phyloP scores from a whole-genome alignment of 1,140 invertebrate species.

The Druon quercuslanigerum region DNA sequence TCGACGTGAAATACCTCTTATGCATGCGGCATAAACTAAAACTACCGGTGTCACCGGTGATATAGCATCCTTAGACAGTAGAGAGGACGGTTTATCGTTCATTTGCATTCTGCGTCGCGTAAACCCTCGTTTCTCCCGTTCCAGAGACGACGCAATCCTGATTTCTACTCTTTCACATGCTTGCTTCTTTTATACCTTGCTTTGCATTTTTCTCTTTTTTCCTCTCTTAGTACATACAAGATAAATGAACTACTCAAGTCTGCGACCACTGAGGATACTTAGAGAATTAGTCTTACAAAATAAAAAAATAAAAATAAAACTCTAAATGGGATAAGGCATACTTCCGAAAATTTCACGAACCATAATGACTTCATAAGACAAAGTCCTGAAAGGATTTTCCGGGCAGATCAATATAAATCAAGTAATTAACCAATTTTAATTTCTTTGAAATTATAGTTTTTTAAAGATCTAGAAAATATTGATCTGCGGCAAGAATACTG shows the following conservation, averaged over 20 bases:
- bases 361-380: too few species aligned
- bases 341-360: too few species aligned
- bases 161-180: conserved; percentile 42
- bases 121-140: conserved; percentile 44
- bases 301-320: background rate
- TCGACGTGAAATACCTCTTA: conserved; percentile 54
- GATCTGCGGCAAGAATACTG: too few species aligned
- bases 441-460: too few species aligned
- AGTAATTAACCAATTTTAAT: too few species aligned
- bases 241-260: conserved; percentile 4
- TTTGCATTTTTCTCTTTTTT: too few species aligned
- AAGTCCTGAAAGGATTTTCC: too few species aligned
- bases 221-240: conserved; percentile 4
- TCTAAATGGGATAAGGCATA: too few species aligned
- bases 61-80: conserved; percentile 56
- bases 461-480: too few species aligned
- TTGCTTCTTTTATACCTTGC: background rate
- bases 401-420: too few species aligned
- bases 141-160: conserved; percentile 28
- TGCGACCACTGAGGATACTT: background rate
- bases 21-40: conserved; percentile 64
- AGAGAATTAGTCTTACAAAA: background rate
- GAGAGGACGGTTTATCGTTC: conserved; percentile 61
- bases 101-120: conserved; percentile 57
- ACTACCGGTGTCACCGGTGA: conserved; percentile 60